Evolutionary conservation across 2,113 vertebrate species (phyloP).

Genomic region (Struthidea cinerea): DNA sequence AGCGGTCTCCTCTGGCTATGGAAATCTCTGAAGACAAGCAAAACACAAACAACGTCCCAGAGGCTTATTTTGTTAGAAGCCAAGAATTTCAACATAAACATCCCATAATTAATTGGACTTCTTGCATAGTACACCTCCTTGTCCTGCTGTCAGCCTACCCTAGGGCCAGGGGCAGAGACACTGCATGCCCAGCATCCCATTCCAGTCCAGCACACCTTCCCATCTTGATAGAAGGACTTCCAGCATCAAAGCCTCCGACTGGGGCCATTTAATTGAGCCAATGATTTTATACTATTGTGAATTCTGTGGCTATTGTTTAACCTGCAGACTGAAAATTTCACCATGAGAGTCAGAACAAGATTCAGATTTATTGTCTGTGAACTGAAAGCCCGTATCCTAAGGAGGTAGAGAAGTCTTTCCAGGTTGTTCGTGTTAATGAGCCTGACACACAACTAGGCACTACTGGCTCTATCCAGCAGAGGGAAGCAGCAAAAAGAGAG

Average conservation of each 20-base stretch:
- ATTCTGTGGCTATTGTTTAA: background rate
- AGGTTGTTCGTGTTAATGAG: background rate
- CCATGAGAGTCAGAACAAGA: background rate
- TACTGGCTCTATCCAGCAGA: constrained; percentile 50
- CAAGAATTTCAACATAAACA: background rate
- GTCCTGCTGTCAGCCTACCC: background rate
- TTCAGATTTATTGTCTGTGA: background rate
- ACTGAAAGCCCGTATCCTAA: background rate
- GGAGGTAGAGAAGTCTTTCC: background rate
- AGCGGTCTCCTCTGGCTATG: background rate
- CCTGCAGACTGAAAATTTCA: background rate
- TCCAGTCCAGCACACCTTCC: background rate
- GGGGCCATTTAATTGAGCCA: background rate
- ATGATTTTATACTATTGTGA: background rate
- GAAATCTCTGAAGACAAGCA: constrained; percentile 4
- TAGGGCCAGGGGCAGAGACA: background rate
- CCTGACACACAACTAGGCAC: background rate
- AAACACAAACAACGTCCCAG: background rate
- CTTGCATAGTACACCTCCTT: background rate
- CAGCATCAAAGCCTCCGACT: background rate
- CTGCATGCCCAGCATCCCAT: background rate
- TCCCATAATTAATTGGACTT: background rate
- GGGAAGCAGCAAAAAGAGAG: constrained; percentile 49
- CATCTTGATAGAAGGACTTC: background rate
- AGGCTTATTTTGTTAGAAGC: background rate